Evolutionary conservation across 2,888 invertebrate genomes (phyloP), one percentile per base, ranked within the genome.

Genomic region (Eristalis intricaria): DNA sequence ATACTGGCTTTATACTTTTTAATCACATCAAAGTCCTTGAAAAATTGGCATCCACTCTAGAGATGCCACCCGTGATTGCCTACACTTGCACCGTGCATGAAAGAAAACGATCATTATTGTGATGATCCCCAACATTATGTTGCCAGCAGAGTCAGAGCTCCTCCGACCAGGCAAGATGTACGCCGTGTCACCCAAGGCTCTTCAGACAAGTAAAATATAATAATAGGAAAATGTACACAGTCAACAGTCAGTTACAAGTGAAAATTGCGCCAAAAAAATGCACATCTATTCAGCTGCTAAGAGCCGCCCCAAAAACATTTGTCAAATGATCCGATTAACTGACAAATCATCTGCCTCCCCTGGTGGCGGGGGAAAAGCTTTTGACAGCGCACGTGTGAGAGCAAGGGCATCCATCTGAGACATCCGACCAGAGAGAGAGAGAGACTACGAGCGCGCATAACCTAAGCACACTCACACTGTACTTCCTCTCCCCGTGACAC

Each of bases 211-310:
- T 35, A 11, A 13, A 69, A n/a, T n/a, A n/a, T n/a, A n/a, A 35
- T 22, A 23, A 35, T 15, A 38, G 15, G 15, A 7, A 19, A 50
- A 2, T 19, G 19, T 50, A 40, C n/a, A 26, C 4, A 38, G 23
- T 38, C 15, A 32, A 19, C 50, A 50, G n/a, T 19, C 1, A 19
- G 43, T 32, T 61, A 40, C 43, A n/a, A 13, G 11, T 35, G 22
- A 63, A 74, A 81, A 74, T 50, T 35, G 68, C 80, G 80, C 80
- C 74, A 74, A 80, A 80, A 65, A 61, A 35, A 69, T 35, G 61
- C 56, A 77, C 26, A 26, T 60, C 77, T 50, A 50, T 50, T 50
- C 50, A 19, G 50, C 76, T 61, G 66, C 40, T 60, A 29, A 60
- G 15, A 19, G 38, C 29, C 23, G 60, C 58, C 40, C 13, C 22